These are phyloP conservation scores for Altica lythri DNA, from an alignment of 2,888 invertebrate genomes.

Conservation along the genomic window DNA sequence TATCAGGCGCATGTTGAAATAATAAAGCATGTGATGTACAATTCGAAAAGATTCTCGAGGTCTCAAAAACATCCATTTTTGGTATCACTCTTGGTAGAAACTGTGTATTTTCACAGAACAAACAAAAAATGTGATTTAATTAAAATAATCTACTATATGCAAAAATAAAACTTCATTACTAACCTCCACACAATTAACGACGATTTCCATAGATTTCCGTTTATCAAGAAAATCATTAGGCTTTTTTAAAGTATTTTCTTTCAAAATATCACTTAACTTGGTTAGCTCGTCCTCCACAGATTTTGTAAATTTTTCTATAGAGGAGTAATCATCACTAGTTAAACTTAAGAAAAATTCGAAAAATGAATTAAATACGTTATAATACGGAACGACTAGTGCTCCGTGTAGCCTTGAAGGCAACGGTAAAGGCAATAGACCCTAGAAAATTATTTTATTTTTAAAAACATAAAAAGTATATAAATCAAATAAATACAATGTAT, in stretches of 20 bases:
- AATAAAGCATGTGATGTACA: too few relatives aligned
- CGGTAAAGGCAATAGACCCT: slow-evolving; percentile 49
- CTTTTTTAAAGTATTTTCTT: slow-evolving; percentile 50
- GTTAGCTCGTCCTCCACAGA: slow-evolving; percentile 33
- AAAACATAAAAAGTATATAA: too few relatives aligned
- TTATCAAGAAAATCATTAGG: slow-evolving; percentile 54
- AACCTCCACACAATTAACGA: slow-evolving; percentile 69
- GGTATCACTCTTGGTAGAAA: too few relatives aligned
- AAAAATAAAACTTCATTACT: too few relatives aligned
- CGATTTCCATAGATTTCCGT: slow-evolving; percentile 61
- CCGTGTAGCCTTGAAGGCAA: slow-evolving; percentile 51
- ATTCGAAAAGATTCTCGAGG: too few relatives aligned
- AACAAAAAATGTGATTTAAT: too few relatives aligned
- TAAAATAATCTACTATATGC: too few relatives aligned
- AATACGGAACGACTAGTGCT: slow-evolving; percentile 47
- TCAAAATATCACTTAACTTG: slow-evolving; percentile 54
- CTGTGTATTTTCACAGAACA: too few relatives aligned
- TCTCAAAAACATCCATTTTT: too few relatives aligned
- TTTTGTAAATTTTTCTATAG: slow-evolving; percentile 28
- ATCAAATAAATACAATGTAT: too few relatives aligned
- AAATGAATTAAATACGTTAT: slow-evolving; percentile 44
- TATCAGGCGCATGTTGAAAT: too few relatives aligned
- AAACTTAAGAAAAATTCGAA: slow-evolving; percentile 46
- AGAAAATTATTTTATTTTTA: slow-evolving; percentile 30
- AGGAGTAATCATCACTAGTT: slow-evolving; percentile 33